Evolutionary conservation across 92 coral and sea anemone species (phyloP).

Genomic region (Nematostella vectensis): DNA sequence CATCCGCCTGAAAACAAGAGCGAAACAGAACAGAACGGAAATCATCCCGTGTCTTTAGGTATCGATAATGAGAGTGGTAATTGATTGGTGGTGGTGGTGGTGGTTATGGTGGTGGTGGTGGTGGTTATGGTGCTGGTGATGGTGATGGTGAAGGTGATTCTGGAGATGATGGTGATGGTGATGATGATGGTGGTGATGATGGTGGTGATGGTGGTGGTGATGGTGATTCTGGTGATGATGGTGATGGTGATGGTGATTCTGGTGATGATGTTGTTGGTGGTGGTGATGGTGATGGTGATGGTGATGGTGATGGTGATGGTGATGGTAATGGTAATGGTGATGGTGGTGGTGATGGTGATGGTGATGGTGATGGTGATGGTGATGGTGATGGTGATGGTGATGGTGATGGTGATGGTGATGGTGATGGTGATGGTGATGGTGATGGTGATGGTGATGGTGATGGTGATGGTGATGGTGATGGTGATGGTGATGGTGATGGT

Average conservation of each 20-base stretch:
- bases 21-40: neutral
- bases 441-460: conserved; percentile 3
- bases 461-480: conserved; percentile 3
- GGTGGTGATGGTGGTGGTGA: too few relatives aligned
- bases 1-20: conserved; percentile 55
- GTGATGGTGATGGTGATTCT: too few relatives aligned
- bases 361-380: neutral
- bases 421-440: conserved; percentile 4
- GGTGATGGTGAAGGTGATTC: too few relatives aligned
- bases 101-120: too few relatives aligned
- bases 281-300: neutral
- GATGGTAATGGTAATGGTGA: neutral
- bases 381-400: too few relatives aligned
- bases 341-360: neutral
- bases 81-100: too few relatives aligned
- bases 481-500: conserved; percentile 1
- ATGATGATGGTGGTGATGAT: conserved; percentile 11
- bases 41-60: too few relatives aligned
- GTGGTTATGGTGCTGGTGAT: too few relatives aligned
- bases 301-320: neutral
- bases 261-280: too few relatives aligned
- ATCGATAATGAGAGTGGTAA: too few relatives aligned
- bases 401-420: conserved; percentile 4
- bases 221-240: too few relatives aligned
- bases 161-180: too few relatives aligned